A percentile compares a stretch with the other conserved stretches of the same genome.
Evolutionary conservation across 2,113 vertebrate genomes (phyloP).

Genomic region (Pterocles gutturalis): DNA sequence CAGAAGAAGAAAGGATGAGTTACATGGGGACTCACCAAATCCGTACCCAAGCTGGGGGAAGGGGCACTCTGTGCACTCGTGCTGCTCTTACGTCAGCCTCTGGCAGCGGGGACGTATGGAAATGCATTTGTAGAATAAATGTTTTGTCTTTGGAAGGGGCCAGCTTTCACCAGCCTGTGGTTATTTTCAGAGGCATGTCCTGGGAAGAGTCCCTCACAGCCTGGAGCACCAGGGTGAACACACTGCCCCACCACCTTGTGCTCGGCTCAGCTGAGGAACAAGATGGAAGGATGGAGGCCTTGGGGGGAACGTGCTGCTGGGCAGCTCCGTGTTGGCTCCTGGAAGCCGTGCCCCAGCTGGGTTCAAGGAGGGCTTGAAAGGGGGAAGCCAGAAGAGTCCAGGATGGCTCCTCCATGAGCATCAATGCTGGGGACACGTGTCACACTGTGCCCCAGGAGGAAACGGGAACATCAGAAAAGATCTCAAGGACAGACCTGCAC

Average conservation of each 20-base stretch:
- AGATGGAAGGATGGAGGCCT: neutral
- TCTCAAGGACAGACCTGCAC: neutral
- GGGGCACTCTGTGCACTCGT: neutral
- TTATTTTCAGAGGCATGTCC: neutral
- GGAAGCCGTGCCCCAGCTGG: neutral
- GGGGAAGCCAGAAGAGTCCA: neutral
- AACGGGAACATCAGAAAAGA: neutral
- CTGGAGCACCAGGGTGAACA: neutral
- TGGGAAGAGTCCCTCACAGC: neutral
- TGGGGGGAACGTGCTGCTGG: neutral
- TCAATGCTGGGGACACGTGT: neutral
- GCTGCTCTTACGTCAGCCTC: neutral
- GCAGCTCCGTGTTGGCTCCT: accelerated
- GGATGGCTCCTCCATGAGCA: accelerated
- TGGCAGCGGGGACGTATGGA: neutral
- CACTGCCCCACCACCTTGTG: accelerated
- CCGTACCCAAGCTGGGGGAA: neutral
- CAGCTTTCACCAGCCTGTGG: neutral
- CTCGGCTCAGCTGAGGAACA: neutral
- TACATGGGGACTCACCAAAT: neutral
- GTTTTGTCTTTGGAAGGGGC: neutral
- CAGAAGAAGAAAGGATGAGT: neutral
- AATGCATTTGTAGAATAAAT: neutral
- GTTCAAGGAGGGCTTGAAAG: neutral
- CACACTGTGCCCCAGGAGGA: neutral